Percentiles rank a stretch among this genome's conserved stretches.
Conservation (phyloP, 2,797 vertebrate species). For the Paedocypris micromegethes region DNA sequence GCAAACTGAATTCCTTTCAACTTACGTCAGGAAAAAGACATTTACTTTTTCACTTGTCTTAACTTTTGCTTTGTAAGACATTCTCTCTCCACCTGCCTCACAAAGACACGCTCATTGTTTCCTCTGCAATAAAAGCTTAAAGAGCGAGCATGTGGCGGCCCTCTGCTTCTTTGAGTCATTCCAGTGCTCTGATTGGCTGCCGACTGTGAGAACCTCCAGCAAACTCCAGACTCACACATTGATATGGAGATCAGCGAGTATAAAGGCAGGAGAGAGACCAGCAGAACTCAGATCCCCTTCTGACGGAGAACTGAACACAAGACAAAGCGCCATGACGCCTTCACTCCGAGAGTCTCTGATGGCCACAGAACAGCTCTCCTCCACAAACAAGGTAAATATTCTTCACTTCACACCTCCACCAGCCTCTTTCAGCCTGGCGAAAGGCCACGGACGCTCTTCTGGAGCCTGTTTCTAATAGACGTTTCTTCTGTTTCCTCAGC, state of each 20-base stretch:
- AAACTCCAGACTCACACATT: slow-evolving; percentile 67
- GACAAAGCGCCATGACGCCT: slow-evolving; percentile 67
- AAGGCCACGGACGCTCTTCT: no score
- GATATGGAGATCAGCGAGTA: slow-evolving; percentile 59
- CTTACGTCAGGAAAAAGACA: slow-evolving; percentile 23
- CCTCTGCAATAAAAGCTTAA: slow-evolving; percentile 65
- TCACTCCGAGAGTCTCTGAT: slow-evolving; percentile 58
- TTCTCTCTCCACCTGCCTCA: slow-evolving; percentile 50
- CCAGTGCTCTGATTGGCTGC: slow-evolving; percentile 65
- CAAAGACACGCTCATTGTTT: slow-evolving; percentile 66
- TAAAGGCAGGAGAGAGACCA: slow-evolving; percentile 63
- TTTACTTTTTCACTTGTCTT: slow-evolving; percentile 57
- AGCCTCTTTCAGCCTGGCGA: no score
- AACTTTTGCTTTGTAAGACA: slow-evolving; percentile 26
- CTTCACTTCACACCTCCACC: no score
- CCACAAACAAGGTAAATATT: no score
- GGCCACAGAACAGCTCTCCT: slow-evolving; percentile 56
- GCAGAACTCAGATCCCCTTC: slow-evolving; percentile 57
- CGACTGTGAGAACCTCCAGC: slow-evolving; percentile 76
- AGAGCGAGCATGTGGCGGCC: slow-evolving; percentile 57
- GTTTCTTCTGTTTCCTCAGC: background rate
- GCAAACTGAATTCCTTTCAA: no score
- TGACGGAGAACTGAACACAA: slow-evolving; percentile 45
- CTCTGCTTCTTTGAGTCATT: slow-evolving; percentile 35
- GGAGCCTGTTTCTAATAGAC: background rate